Base-by-base conservation (phyloP, 2,113 vertebrate genomes). In the Crotophaga sulcirostris region DNA sequence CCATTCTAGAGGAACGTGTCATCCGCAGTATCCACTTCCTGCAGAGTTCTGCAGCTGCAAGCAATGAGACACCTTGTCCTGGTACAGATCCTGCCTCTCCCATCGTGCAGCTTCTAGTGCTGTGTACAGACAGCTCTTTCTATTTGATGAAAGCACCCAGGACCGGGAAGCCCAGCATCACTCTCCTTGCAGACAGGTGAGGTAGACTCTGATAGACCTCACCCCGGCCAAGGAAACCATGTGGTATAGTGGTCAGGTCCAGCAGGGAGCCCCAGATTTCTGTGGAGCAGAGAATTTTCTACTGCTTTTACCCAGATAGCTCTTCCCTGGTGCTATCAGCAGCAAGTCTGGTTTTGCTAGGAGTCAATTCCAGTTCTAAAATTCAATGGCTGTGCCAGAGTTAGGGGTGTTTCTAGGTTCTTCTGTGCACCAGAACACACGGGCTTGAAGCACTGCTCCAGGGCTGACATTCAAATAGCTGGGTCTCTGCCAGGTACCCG, bases 11-110 rank as follows among this genome's bases (percentile, higher is more conserved):
- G 83, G 96, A 97, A 36, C 94, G 95, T 26, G 40, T 84, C 38
- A 96, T 98, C 75, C 93, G 82, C 34, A 98, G 95, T 28, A 63
- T 99, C 52, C 95, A 98, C 58, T 99, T 99, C 92, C 93, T 99
- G n/a, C 95, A 87, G 36, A 79, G 59, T 85, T 89, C 89, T 23
- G 80, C 74, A 79, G 72, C 58, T 64, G 76, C 67, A 11, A 49
- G 31, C 14, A 66, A 93, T 58, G 74, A 96, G 83, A 81, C 36
- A 10, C 54, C 62, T 29, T 85, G 80, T 2, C 44, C 77, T 58
- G 62, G 62, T 13, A 44, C 62, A 76, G 69, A 76, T 76, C 78
- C 84, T 4, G 64, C 70, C 45, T 36, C 33, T 34, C 93, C 96
- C 42, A 91, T 94, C 6, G 80, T 98, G 58, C 94, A 97, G 58